Conservation (phyloP, 92 coral and sea anemone species). For the Pocillopora meandrina region DNA sequence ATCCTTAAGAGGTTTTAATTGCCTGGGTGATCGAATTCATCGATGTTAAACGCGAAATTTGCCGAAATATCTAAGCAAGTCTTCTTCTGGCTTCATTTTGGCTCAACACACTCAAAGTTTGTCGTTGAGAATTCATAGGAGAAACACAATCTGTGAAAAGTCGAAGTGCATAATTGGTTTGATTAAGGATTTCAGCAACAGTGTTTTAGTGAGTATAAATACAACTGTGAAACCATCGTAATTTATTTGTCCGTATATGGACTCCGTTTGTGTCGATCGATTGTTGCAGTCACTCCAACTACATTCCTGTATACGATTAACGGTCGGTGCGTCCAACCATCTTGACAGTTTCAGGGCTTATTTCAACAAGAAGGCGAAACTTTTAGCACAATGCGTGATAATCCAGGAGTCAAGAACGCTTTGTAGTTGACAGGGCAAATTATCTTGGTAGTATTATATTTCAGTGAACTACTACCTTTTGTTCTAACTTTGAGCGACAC, state of each 20-base stretch:
- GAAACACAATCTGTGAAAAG: background rate
- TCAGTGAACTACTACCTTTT: background rate
- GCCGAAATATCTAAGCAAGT: background rate
- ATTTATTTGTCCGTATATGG: slow-evolving; percentile 1
- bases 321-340: background rate
- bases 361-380: slow-evolving; percentile 6
- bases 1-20: background rate
- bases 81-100: slow-evolving; percentile 17
- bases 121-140: background rate
- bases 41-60: background rate
- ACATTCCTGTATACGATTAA: background rate
- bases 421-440: background rate
- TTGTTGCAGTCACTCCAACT: background rate
- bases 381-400: slow-evolving; percentile 13
- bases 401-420: background rate
- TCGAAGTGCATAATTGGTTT: background rate
- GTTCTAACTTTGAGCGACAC: background rate
- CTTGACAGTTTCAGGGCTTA: slow-evolving; percentile 5
- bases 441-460: slow-evolving; percentile 3
- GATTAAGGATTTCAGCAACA: background rate
- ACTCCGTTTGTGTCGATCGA: background rate
- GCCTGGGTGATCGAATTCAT: background rate
- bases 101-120: background rate
- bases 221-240: background rate
- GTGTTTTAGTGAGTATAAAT: slow-evolving; percentile 19